These are phyloP conservation scores for Euphydryas editha DNA, from an alignment of 2,888 invertebrate genomes.

Conservation along the genomic window DNA sequence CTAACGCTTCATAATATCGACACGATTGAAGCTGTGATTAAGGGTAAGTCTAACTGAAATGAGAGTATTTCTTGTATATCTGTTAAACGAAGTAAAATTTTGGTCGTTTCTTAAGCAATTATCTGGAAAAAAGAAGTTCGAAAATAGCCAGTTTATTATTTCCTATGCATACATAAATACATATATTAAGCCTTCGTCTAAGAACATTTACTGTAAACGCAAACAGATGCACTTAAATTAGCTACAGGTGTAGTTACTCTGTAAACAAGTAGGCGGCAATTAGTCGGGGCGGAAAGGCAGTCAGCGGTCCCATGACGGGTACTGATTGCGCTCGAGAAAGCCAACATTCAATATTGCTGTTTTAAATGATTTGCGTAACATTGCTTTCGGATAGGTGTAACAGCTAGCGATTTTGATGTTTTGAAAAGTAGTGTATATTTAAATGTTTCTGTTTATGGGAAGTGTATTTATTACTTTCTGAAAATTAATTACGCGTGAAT, in stretches of 20 bases:
- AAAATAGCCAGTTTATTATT: not conserved
- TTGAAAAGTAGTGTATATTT: not conserved
- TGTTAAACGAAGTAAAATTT: no score
- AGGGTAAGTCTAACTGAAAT: constrained; percentile 58
- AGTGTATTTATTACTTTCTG: not conserved
- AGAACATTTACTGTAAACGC: constrained; percentile 5
- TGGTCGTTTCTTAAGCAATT: no score
- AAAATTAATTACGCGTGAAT: not conserved
- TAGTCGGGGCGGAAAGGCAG: constrained; percentile 62
- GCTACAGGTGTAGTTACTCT: no score
- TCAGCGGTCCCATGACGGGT: constrained; percentile 53
- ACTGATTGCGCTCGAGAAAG: constrained; percentile 51
- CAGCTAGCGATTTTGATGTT: constrained; percentile 10
- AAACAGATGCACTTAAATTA: constrained; percentile 16
- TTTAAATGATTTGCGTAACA: constrained; percentile 32
- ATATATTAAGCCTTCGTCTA: not conserved
- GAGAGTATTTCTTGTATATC: no score
- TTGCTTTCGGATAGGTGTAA: constrained; percentile 20
- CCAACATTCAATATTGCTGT: constrained; percentile 35
- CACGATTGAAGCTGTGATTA: constrained; percentile 69
- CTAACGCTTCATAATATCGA: constrained; percentile 67
- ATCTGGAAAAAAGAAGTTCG: no score
- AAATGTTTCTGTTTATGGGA: not conserved
- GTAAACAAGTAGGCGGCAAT: constrained; percentile 76
- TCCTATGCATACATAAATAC: not conserved